Conservation (phyloP, 2,113 vertebrate species). For the Pseudolaguvia tuberculata region DNA sequence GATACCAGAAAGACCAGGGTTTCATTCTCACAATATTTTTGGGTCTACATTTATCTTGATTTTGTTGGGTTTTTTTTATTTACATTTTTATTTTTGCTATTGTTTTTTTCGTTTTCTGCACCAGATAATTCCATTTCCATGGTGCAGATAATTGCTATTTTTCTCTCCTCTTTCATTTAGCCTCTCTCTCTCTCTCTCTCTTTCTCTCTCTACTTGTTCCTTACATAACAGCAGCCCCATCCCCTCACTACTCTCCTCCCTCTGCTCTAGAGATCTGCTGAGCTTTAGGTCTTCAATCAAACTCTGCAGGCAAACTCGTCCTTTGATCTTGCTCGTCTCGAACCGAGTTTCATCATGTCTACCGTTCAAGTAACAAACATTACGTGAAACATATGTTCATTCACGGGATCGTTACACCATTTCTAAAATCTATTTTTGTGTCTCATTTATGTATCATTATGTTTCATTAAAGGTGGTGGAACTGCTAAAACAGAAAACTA, state of each 20-base stretch:
- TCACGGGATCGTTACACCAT: neutral
- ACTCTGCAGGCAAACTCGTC: neutral
- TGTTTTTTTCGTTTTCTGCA: too few species aligned
- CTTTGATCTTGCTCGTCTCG: neutral
- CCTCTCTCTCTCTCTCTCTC: neutral
- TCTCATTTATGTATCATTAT: neutral
- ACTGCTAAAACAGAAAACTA: too few species aligned
- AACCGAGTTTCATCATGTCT: neutral
- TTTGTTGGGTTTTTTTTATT: too few species aligned
- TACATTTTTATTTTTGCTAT: too few species aligned
- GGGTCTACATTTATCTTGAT: too few species aligned
- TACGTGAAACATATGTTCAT: neutral
- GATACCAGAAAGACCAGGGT: too few species aligned
- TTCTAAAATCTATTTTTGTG: neutral
- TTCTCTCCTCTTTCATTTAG: too few species aligned
- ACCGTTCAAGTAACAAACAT: too few species aligned
- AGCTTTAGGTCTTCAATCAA: neutral
- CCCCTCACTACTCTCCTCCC: too few species aligned
- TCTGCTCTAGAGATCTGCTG: neutral
- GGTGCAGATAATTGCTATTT: neutral
- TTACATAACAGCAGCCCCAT: neutral
- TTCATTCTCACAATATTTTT: too few species aligned
- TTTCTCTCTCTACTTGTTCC: neutral
- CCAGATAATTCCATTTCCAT: too few species aligned
- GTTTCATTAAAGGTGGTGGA: neutral